These are phyloP conservation scores for Tachuris rubrigastra DNA, from an alignment of 2,113 vertebrate genomes.

Conservation along the genomic window DNA sequence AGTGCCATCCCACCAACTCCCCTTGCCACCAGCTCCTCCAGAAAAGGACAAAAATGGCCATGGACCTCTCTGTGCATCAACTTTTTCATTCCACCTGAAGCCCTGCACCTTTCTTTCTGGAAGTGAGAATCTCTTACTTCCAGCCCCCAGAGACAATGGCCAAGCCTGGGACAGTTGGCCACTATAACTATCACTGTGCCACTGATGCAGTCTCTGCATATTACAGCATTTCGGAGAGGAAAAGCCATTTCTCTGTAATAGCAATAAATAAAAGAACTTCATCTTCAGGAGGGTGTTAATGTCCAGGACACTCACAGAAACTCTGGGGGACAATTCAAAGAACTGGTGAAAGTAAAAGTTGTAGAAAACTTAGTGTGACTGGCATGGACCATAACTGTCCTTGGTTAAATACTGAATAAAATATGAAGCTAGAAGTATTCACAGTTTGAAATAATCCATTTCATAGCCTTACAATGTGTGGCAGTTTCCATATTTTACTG, in stretches of 20 bases:
- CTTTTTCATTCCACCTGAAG: not conserved
- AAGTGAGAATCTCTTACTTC: not conserved
- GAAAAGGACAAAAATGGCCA: not conserved
- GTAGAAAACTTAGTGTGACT: not conserved
- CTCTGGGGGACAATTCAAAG: not conserved
- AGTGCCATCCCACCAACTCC: not conserved
- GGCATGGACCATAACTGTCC: not conserved
- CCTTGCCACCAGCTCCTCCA: not conserved
- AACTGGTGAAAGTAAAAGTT: not conserved
- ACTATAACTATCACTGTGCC: not conserved
- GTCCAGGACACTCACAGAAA: not conserved
- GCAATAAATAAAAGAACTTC: not conserved
- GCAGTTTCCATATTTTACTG: not conserved
- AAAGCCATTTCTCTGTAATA: not conserved
- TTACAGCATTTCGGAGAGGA: not conserved
- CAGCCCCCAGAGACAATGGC: too few species aligned
- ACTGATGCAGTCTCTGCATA: not conserved
- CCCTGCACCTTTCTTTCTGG: not conserved
- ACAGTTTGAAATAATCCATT: not conserved
- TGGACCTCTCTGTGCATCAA: rapidly evolving
- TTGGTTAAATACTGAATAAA: not conserved
- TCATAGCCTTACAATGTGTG: not conserved
- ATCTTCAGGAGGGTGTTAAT: not conserved
- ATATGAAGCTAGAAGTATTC: not conserved
- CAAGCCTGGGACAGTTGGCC: not conserved